Conservation (phyloP, 1,140 invertebrate species). For the Lasaia peninsularis region DNA sequence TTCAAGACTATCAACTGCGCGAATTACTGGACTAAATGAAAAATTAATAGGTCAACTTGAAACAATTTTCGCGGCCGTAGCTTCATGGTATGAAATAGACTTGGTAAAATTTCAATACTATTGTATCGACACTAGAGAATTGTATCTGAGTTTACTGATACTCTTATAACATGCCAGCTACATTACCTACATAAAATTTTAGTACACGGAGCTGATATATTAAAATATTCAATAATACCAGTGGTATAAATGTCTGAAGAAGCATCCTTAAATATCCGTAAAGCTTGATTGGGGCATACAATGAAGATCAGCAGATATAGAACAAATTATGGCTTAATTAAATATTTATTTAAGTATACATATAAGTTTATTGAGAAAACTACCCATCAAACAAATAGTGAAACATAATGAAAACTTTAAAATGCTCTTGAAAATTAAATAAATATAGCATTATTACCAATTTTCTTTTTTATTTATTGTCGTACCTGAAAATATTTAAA, state of each 20-base stretch:
- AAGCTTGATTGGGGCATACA: neutral
- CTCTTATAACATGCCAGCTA: too few species aligned
- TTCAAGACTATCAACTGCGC: neutral
- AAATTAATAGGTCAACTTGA: neutral
- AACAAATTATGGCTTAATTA: neutral
- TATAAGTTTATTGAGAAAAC: too few species aligned
- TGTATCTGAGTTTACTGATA: neutral
- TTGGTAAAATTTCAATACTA: neutral
- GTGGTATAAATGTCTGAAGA: neutral
- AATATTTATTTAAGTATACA: neutral
- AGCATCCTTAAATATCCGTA: neutral
- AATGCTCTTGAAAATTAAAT: too few species aligned
- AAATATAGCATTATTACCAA: too few species aligned
- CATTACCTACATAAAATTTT: neutral
- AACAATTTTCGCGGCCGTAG: neutral
- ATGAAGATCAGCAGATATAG: neutral
- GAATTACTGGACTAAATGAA: neutral
- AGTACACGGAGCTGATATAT: neutral
- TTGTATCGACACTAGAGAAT: neutral
- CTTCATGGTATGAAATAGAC: conserved; percentile 1
- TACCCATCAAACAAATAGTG: neutral
- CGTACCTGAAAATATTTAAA: too few species aligned
- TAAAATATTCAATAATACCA: too few species aligned
- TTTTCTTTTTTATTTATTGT: too few species aligned
- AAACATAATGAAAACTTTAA: neutral